Conservation (phyloP, 2,888 invertebrate genomes). For the Phyto melanocephala region DNA sequence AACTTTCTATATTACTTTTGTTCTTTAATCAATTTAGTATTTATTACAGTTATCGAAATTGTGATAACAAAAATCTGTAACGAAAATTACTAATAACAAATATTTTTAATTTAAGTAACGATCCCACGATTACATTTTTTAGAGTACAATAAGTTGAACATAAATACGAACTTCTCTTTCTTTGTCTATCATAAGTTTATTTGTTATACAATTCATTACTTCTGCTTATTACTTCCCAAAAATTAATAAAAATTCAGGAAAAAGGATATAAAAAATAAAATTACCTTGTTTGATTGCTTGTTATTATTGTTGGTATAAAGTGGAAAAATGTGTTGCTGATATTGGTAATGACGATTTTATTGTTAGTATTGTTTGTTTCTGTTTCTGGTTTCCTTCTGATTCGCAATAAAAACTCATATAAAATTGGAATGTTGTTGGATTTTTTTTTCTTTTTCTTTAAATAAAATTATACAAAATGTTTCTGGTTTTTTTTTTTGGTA, state of each 20-base stretch:
- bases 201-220: neutral
- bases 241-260: neutral
- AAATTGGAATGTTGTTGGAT: slow-evolving; percentile 8
- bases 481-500: neutral
- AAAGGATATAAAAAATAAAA: neutral
- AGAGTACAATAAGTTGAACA: no score
- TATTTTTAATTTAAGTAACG: no score
- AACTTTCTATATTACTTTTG: no score
- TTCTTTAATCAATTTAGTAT: no score
- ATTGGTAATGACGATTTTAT: slow-evolving; percentile 21
- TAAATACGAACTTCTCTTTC: neutral
- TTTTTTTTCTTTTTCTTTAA: neutral
- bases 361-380: neutral
- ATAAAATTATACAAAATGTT: neutral
- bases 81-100: no score
- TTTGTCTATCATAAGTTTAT: neutral
- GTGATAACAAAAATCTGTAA: no score
- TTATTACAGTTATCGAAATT: no score
- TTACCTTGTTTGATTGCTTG: slow-evolving; percentile 25
- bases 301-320: neutral
- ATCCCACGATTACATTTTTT: no score
- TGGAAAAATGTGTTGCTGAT: neutral
- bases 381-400: neutral
- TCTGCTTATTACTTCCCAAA: neutral
- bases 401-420: neutral